phyloP scores from a whole-genome alignment of 2,888 invertebrate genomes.

The Laothoe populi region DNA sequence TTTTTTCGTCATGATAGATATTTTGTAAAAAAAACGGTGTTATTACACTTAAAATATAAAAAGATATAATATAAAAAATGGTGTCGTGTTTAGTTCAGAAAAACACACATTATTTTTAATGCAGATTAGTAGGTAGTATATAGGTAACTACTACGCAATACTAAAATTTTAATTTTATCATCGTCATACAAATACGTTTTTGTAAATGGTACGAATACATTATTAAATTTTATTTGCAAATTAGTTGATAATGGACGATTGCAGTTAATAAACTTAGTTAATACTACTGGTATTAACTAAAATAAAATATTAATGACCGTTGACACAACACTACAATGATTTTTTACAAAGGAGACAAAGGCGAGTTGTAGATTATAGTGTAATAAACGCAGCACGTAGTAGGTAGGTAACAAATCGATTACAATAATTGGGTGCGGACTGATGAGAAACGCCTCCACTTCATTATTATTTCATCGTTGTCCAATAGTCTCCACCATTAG shows the following conservation, averaged over 20 bases:
- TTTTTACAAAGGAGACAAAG: background rate
- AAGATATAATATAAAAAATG: too few species aligned
- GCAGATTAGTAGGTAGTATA: too few species aligned
- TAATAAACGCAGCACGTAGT: conserved; percentile 9
- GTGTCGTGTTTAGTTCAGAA: too few species aligned
- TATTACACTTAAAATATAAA: too few species aligned
- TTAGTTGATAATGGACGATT: too few species aligned
- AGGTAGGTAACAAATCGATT: conserved; percentile 20
- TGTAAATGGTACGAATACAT: background rate
- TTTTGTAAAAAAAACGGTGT: background rate
- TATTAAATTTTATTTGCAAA: background rate
- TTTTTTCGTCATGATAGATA: background rate
- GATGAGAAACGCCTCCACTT: conserved; percentile 40
- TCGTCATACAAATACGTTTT: too few species aligned
- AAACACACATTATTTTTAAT: too few species aligned
- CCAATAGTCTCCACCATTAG: conserved; percentile 43
- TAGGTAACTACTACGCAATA: too few species aligned
- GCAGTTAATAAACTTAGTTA: too few species aligned
- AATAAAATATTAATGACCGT: too few species aligned
- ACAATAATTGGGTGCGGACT: conserved; percentile 18
- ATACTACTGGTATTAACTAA: too few species aligned
- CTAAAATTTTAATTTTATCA: too few species aligned
- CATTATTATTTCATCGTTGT: conserved; percentile 41
- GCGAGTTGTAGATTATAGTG: background rate
- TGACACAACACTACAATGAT: background rate